Percentiles rank a stretch among this genome's conserved stretches.
Conservation (phyloP, 2,797 vertebrate species). For the Delichon dasypus region DNA sequence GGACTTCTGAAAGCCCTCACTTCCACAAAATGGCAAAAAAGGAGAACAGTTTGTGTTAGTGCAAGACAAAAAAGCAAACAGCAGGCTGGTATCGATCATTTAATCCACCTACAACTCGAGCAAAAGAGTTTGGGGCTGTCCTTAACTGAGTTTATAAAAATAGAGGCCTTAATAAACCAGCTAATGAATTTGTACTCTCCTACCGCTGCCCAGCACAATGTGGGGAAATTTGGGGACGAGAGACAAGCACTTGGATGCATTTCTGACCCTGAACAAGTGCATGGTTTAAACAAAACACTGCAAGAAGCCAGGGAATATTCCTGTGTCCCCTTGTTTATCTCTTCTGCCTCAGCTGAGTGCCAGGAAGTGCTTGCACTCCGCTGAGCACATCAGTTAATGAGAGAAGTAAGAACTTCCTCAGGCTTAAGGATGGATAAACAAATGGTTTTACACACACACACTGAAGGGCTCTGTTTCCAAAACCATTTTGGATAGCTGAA, state of each 20-base stretch:
- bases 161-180: neutral
- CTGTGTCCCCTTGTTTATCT: neutral
- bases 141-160: neutral
- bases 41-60: neutral
- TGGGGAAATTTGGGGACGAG: neutral
- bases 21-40: neutral
- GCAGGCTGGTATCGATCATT: neutral
- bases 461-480: fast-evolving
- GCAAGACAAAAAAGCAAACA: neutral
- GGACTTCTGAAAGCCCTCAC: neutral
- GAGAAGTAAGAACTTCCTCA: neutral
- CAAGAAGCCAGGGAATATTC: neutral
- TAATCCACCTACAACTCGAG: neutral
- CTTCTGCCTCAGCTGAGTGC: neutral
- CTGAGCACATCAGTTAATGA: neutral
- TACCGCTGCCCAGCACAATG: neutral
- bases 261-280: neutral
- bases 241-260: neutral
- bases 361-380: neutral
- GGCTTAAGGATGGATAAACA: neutral
- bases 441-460: neutral
- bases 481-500: neutral
- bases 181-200: neutral
- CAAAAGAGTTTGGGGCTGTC: neutral
- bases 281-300: neutral